Percentiles rank a stretch among this genome's conserved stretches.
Evolutionary conservation across 2,113 vertebrate species (phyloP).

Genomic region (Anarrhichthys ocellatus): DNA sequence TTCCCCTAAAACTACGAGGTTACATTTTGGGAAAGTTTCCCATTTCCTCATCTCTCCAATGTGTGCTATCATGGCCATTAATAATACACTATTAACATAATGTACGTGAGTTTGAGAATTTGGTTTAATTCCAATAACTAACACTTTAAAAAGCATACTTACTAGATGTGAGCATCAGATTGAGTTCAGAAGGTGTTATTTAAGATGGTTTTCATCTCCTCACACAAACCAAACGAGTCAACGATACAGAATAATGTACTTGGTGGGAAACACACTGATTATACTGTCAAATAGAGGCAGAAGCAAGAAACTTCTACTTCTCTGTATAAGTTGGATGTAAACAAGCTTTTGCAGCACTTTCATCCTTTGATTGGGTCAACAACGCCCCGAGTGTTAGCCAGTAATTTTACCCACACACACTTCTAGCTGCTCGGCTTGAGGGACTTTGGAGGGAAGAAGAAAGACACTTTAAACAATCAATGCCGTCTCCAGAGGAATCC

Average conservation of each 20-base stretch:
- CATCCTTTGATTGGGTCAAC: slow-evolving; percentile 57
- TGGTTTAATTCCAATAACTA: not conserved
- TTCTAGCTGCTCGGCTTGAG: slow-evolving; percentile 13
- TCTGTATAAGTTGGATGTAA: slow-evolving; percentile 33
- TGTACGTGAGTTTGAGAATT: not conserved
- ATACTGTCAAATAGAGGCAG: slow-evolving; percentile 35
- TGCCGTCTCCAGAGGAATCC: slow-evolving; percentile 57
- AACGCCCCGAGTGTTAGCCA: slow-evolving; percentile 27
- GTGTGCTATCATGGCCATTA: not conserved
- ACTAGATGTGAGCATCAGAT: not conserved
- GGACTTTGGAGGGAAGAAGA: slow-evolving; percentile 38
- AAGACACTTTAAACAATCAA: slow-evolving; percentile 67
- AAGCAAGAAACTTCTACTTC: not conserved
- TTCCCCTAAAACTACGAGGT: not conserved
- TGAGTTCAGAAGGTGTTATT: not conserved
- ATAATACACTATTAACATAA: not conserved
- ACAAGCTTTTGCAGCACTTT: slow-evolving; percentile 28
- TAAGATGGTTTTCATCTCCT: not conserved
- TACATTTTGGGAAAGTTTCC: not conserved
- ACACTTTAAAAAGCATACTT: not conserved
- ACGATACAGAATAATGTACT: slow-evolving; percentile 37
- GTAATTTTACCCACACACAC: slow-evolving; percentile 45
- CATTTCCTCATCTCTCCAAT: not conserved
- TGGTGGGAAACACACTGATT: slow-evolving; percentile 23
- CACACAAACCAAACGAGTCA: slow-evolving; percentile 2